phyloP scores from a whole-genome alignment of 2,113 vertebrate species.

The Papio anubis region DNA sequence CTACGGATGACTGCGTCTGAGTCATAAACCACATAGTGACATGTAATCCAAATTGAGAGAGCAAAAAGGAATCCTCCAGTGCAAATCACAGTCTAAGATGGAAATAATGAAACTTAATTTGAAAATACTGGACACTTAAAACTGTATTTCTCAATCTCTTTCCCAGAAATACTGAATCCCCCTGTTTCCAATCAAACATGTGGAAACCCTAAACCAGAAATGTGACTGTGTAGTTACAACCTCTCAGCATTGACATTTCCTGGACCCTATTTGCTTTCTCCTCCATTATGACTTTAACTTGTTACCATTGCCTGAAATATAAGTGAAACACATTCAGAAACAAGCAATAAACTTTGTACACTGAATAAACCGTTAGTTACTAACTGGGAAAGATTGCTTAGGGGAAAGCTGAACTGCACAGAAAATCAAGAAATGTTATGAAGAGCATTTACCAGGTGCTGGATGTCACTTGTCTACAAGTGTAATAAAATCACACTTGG shows the following conservation, averaged over 20 bases:
- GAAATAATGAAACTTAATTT: conserved; percentile 11
- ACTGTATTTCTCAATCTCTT: background rate
- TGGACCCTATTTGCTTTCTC: background rate
- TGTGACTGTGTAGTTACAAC: background rate
- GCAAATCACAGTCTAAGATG: background rate
- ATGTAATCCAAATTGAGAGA: background rate
- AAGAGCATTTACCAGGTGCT: background rate
- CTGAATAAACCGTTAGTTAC: background rate
- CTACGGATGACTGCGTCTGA: background rate
- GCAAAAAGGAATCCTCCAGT: background rate
- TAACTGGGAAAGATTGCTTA: background rate
- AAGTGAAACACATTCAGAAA: background rate
- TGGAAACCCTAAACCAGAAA: background rate
- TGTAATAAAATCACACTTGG: background rate
- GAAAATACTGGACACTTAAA: background rate
- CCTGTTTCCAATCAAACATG: background rate
- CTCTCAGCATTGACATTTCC: background rate
- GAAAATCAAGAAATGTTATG: background rate
- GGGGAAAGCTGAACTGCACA: background rate
- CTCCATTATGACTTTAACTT: background rate
- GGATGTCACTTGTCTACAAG: background rate
- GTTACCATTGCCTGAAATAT: background rate
- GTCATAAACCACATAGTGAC: background rate
- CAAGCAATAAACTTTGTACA: background rate
- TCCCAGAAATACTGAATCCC: background rate